These are phyloP conservation scores for Noctua janthina DNA, from an alignment of 2,888 invertebrate genomes.

Conservation along the genomic window DNA sequence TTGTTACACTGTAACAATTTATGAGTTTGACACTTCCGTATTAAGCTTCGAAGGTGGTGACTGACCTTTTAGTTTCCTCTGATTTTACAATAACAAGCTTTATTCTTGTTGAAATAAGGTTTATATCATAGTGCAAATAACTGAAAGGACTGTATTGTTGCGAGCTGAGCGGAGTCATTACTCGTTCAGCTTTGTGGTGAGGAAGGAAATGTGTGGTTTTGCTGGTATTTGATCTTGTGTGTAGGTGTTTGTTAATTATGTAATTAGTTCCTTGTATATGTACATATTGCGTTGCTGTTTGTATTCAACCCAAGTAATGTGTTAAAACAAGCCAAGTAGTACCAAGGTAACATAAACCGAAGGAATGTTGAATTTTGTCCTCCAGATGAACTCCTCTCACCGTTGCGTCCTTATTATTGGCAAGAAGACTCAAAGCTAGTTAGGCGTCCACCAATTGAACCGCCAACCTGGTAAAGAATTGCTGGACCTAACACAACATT, in stretches of 20 bases:
- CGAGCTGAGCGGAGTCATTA: constrained; percentile 26
- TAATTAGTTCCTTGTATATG: constrained; percentile 3
- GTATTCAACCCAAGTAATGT: neutral
- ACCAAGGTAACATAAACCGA: neutral
- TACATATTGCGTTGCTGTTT: neutral
- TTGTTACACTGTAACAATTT: neutral
- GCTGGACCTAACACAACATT: neutral
- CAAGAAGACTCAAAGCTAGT: neutral
- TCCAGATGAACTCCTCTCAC: neutral
- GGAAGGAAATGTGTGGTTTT: constrained; percentile 17
- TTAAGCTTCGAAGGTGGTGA: neutral
- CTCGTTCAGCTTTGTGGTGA: constrained; percentile 11
- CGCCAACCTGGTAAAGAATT: neutral
- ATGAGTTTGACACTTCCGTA: constrained; percentile 14
- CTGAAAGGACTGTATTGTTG: neutral
- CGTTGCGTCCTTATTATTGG: neutral
- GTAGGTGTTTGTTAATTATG: constrained; percentile 25
- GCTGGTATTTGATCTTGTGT: constrained; percentile 23
- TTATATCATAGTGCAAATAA: neutral
- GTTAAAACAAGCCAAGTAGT: neutral
- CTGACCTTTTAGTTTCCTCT: neutral
- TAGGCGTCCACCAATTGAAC: neutral
- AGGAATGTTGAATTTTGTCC: neutral
- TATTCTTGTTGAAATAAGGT: neutral
- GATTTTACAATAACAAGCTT: neutral